Percentiles rank a stretch among this genome's conserved stretches.
These are phyloP conservation scores for Pungitius pungitius DNA, from an alignment of 2,113 vertebrate genomes.

Conservation along the genomic window DNA sequence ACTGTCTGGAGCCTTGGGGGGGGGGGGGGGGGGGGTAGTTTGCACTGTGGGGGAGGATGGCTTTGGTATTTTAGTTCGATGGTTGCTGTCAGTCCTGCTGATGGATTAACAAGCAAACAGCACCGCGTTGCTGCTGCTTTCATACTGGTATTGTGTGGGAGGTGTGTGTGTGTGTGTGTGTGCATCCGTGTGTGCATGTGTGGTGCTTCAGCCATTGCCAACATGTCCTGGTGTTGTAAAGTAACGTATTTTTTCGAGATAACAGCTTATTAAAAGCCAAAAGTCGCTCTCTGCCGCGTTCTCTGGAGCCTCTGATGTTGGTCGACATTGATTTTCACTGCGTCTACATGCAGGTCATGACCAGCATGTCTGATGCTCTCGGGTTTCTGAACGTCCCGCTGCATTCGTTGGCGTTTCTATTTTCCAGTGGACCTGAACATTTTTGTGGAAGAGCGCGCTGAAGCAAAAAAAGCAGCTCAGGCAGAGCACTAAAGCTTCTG, in stretches of 20 bases:
- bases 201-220: slow-evolving; percentile 11
- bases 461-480: background rate
- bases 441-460: background rate
- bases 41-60: slow-evolving; percentile 39
- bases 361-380: slow-evolving; percentile 19
- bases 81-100: slow-evolving; percentile 46
- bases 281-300: slow-evolving; percentile 22
- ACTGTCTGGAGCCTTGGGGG: slow-evolving; percentile 32
- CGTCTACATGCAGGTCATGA: slow-evolving; percentile 29
- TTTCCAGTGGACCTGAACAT: background rate
- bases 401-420: slow-evolving; percentile 1
- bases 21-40: slow-evolving; percentile 16
- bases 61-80: slow-evolving; percentile 37
- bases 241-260: slow-evolving; percentile 1
- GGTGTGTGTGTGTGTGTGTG: slow-evolving; percentile 7
- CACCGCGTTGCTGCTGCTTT: slow-evolving; percentile 27
- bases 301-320: slow-evolving; percentile 4
- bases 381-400: slow-evolving; percentile 24
- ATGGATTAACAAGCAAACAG: slow-evolving; percentile 36
- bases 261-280: slow-evolving; percentile 39
- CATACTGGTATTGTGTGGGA: slow-evolving; percentile 44
- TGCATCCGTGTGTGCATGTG: background rate
- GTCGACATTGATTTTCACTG: slow-evolving; percentile 33
- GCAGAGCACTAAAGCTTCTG: background rate
- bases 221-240: slow-evolving; percentile 29